Base-by-base conservation (phyloP, 1,140 invertebrate genomes). In the Drosophila setifemur region DNA sequence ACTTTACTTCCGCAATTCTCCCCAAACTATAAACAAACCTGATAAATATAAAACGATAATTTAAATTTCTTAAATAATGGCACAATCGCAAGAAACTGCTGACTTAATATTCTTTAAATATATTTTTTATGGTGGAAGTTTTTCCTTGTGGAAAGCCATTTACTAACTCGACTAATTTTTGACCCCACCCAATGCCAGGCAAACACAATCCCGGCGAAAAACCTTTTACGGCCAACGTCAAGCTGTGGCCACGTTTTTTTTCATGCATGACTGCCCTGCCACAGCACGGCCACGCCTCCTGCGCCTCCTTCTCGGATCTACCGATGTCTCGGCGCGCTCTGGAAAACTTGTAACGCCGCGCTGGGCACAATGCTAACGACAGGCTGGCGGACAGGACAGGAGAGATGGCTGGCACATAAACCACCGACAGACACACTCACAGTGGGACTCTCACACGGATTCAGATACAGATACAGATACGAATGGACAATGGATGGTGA, bases 141-240 rank as follows among this genome's bases (percentile, higher is more conserved):
- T 39, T 45, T 48, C n/a, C 19, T 28, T 9, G 7, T 23, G 31
- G 5, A 12, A 23, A 64, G 19, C 25, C 19, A 39, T 39, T 64
- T 64, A 11, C 33, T 48, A 64, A 40, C 42, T 63, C 19, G 12
- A 48, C 60, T 63, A 48, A 64, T 61, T 61, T 43, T 61, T 44
- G 28, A 35, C 23, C 60, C 16, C 26, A 37, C 61, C 45, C 37
- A n/a, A n/a, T n/a, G n/a, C n/a, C n/a, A 11, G 21, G 57, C 57
- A 66, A 67, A 44, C 45, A 66, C 28, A 52, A 50, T 42, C 37
- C 11, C 37, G 23, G 26, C 26, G 28, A 66, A 67, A 67, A 66
- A 64, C 28, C 60, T 67, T 67, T 66, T 67, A 67, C 23, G 45
- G 47, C 14, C 18, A 53, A 66, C 58, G 63, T 67, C 58, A 67